Evolutionary conservation across 2,113 vertebrate species (phyloP).

Genomic region (Scopus umbretta): DNA sequence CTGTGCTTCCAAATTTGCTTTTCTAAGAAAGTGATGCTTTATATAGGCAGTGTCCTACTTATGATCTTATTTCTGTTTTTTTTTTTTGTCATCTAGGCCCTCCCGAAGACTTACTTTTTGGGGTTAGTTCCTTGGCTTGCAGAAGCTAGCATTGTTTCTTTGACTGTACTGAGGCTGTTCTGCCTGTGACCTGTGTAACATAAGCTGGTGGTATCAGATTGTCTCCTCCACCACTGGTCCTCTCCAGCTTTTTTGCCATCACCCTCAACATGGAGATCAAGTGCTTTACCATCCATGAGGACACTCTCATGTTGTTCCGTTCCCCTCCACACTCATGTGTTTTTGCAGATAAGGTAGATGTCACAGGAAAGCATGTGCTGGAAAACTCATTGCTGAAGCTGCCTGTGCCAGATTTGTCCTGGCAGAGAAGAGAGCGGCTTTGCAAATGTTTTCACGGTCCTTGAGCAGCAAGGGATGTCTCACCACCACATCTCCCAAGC

Average conservation of each 20-base stretch:
- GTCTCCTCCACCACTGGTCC: neutral
- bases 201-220: neutral
- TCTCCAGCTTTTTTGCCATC: neutral
- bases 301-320: neutral
- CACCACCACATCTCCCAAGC: neutral
- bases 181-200: neutral
- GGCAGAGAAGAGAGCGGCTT: neutral
- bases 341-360: neutral
- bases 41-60: neutral
- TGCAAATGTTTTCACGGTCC: neutral
- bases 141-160: neutral
- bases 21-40: neutral
- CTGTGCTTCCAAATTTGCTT: neutral
- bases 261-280: neutral
- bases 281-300: neutral
- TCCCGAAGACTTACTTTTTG: neutral
- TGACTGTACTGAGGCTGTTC: neutral
- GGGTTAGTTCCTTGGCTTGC: neutral
- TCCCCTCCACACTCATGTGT: fast-evolving
- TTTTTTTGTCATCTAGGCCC: neutral
- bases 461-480: neutral
- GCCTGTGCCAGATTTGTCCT: neutral
- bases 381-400: neutral
- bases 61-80: neutral
- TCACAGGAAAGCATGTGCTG: neutral